Conservation (phyloP, 2,888 invertebrate genomes). For the Spodoptera littoralis region DNA sequence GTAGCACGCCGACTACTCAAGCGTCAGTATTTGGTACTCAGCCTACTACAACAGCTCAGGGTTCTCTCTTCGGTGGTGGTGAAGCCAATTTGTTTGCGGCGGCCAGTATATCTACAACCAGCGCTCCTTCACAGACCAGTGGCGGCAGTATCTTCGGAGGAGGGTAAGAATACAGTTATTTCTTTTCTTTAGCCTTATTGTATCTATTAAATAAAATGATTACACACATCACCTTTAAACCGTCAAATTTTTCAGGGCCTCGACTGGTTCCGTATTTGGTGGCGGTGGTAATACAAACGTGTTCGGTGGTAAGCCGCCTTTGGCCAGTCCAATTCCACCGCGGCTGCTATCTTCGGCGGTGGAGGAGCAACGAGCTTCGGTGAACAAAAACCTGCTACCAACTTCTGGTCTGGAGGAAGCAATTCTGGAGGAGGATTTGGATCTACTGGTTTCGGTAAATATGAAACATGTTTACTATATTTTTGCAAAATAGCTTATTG, state of each 20-base stretch:
- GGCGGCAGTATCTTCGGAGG: constrained; percentile 80
- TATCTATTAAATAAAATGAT: too few species aligned
- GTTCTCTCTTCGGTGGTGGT: constrained; percentile 75
- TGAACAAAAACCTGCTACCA: constrained; percentile 72
- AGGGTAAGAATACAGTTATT: constrained; percentile 64
- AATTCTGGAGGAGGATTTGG: constrained; percentile 74
- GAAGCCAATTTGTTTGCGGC: constrained; percentile 79
- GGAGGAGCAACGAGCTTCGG: constrained; percentile 67
- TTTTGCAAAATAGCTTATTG: too few species aligned
- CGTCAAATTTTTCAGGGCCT: constrained; percentile 48
- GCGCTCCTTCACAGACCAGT: constrained; percentile 68
- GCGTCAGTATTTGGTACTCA: constrained; percentile 64
- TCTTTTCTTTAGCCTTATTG: too few species aligned
- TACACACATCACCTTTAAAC: too few species aligned
- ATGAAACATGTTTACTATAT: background rate
- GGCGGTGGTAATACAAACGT: constrained; percentile 73
- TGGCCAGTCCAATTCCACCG: constrained; percentile 72
- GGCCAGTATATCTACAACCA: constrained; percentile 83
- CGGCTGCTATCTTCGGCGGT: constrained; percentile 77
- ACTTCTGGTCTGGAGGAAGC: constrained; percentile 74
- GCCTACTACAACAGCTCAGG: constrained; percentile 68
- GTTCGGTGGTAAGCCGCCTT: constrained; percentile 78
- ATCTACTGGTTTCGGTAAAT: constrained; percentile 75
- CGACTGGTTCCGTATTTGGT: constrained; percentile 76
- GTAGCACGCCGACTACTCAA: constrained; percentile 50